Evolutionary conservation across 2,113 vertebrate genomes (phyloP).

Genomic region (Aplodontia rufa): DNA sequence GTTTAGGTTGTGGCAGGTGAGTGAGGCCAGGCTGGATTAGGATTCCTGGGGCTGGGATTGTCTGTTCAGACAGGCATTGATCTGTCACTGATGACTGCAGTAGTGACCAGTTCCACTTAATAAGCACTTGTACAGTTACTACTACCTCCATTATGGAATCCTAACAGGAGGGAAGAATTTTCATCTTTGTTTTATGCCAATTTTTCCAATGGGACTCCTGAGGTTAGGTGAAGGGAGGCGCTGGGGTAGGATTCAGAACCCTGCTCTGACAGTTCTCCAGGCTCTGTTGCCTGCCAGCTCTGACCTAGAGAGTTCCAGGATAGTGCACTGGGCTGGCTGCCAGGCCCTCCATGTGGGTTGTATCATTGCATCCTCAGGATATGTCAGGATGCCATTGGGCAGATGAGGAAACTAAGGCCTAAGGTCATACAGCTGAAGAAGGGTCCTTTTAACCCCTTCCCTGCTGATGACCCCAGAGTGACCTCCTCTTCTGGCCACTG

Average conservation of each 20-base stretch:
- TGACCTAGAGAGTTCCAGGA: background rate
- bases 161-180: background rate
- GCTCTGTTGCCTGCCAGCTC: background rate
- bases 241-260: background rate
- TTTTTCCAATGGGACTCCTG: background rate
- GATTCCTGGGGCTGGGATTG: background rate
- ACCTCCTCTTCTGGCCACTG: background rate
- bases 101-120: background rate
- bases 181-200: background rate
- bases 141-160: rapidly evolving
- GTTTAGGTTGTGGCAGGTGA: background rate
- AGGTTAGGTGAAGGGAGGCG: background rate
- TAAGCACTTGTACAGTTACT: background rate
- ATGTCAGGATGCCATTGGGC: background rate
- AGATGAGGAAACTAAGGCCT: background rate
- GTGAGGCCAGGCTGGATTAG: background rate
- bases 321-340: too few relatives aligned
- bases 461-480: background rate
- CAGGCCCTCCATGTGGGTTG: background rate
- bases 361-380: background rate
- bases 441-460: background rate
- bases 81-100: background rate
- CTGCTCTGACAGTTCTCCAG: too few relatives aligned
- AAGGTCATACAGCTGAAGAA: background rate
- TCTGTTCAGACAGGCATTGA: background rate